Conservation (phyloP, 2,888 invertebrate species). For the Latheticus oryzae region DNA sequence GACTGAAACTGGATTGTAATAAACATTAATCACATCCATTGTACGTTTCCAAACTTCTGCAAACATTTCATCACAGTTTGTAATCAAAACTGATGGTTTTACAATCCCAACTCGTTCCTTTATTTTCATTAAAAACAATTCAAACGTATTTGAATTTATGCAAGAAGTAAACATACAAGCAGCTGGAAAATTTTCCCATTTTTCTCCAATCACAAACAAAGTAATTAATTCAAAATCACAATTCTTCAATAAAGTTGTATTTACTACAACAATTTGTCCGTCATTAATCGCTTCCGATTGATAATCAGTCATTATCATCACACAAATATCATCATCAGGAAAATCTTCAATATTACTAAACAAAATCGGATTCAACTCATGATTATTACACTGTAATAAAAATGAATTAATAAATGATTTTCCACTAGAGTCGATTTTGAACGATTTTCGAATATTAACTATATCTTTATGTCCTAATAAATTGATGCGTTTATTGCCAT, state of each 20-base stretch:
- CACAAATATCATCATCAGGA: constrained; percentile 14
- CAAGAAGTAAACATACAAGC: constrained; percentile 38
- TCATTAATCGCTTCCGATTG: constrained; percentile 21
- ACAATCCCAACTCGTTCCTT: constrained; percentile 15
- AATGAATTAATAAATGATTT: constrained; percentile 23
- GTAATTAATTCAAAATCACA: constrained; percentile 36
- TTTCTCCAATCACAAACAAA: constrained; percentile 30
- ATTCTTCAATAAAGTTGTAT: constrained; percentile 21
- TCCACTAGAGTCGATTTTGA: constrained; percentile 3
- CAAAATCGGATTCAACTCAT: constrained; percentile 27
- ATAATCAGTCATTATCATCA: constrained; percentile 31
- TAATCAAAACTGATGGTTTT: constrained; percentile 18
- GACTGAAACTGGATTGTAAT: constrained; percentile 28
- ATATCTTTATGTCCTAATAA: constrained; percentile 32
- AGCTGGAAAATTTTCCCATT: constrained; percentile 28
- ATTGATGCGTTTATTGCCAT: constrained; percentile 34
- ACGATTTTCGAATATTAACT: constrained; percentile 29
- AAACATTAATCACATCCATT: constrained; percentile 24
- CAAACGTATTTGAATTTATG: constrained; percentile 3
- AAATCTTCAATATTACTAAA: constrained; percentile 19
- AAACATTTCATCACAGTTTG: constrained; percentile 30
- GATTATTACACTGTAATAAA: constrained; percentile 14
- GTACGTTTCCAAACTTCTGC: constrained; percentile 30
- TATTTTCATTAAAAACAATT: constrained; percentile 37
- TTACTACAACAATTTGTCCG: constrained; percentile 18